These are phyloP conservation scores for Strix uralensis DNA, from an alignment of 2,113 vertebrate genomes.

Conservation along the genomic window DNA sequence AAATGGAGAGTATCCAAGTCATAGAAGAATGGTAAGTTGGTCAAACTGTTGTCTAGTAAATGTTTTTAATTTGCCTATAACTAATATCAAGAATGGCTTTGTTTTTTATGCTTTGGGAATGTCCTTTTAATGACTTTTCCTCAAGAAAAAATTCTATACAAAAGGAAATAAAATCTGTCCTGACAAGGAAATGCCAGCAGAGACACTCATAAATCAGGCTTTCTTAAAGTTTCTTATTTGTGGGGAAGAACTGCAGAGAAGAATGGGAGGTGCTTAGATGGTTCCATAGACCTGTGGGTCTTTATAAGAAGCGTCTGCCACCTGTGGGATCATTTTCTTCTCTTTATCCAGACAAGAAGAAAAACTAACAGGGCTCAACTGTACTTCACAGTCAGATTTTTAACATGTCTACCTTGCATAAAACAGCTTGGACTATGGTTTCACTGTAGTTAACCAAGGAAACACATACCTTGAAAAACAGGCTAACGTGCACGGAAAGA, in stretches of 20 bases:
- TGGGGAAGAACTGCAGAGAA: background rate
- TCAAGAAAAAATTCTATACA: background rate
- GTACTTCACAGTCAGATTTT: background rate
- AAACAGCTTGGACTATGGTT: background rate
- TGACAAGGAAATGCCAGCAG: background rate
- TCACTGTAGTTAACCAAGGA: background rate
- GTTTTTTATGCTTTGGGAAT: background rate
- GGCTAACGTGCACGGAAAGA: background rate
- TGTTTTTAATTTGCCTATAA: background rate
- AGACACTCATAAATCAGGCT: background rate
- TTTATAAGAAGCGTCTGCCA: background rate
- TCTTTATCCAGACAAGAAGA: background rate
- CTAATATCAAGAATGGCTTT: background rate
- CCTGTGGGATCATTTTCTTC: background rate
- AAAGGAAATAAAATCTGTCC: background rate
- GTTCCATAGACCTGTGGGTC: background rate
- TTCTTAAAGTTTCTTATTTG: background rate
- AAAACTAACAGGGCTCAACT: background rate
- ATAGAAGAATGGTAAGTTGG: constrained; percentile 81
- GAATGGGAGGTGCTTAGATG: background rate
- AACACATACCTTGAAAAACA: background rate
- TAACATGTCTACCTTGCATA: background rate
- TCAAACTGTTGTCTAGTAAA: background rate
- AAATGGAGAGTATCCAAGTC: constrained; percentile 80
- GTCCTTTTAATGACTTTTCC: background rate